These are phyloP conservation scores for Mormoops blainvillei DNA, from an alignment of 2,113 vertebrate species.

Conservation along the genomic window DNA sequence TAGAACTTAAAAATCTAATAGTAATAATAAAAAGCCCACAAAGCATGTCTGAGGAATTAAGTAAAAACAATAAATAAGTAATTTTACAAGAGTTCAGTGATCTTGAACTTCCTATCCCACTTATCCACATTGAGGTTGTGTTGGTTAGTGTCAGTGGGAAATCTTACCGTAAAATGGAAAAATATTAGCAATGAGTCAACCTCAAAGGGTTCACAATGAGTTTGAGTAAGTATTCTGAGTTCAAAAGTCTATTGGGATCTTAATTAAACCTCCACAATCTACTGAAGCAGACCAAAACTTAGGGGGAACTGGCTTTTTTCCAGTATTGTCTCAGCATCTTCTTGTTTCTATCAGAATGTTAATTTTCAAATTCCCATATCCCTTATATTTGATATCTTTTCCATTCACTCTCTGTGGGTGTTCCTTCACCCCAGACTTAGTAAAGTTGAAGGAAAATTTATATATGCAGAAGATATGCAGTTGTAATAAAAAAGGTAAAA, in stretches of 20 bases:
- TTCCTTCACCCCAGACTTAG: not conserved
- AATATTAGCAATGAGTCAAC: conserved; percentile 60
- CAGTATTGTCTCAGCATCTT: conserved; percentile 44
- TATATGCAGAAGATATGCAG: not conserved
- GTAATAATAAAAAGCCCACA: conserved; percentile 57
- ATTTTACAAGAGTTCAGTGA: conserved; percentile 64
- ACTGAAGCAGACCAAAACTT: conserved; percentile 1
- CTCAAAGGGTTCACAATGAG: conserved; percentile 69
- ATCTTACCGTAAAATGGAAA: conserved; percentile 66
- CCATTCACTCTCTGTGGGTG: conserved; percentile 50
- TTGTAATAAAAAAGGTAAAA: not conserved
- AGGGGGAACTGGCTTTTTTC: conserved; percentile 29
- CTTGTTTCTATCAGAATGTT: conserved; percentile 43
- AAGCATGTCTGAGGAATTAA: conserved; percentile 70
- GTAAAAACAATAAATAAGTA: conserved; percentile 74
- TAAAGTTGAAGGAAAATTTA: conserved; percentile 27
- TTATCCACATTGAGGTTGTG: conserved; percentile 51
- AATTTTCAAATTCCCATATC: conserved; percentile 3
- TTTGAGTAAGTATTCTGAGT: conserved; percentile 61
- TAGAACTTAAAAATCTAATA: conserved; percentile 54
- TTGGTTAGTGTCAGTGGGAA: conserved; percentile 72
- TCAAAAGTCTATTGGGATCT: conserved; percentile 64
- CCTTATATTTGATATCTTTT: conserved; percentile 50
- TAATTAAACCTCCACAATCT: conserved; percentile 34
- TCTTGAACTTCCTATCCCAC: conserved; percentile 71